Conservation (phyloP, 2,797 vertebrate genomes). For the Hypotaenidia okinawae region DNA sequence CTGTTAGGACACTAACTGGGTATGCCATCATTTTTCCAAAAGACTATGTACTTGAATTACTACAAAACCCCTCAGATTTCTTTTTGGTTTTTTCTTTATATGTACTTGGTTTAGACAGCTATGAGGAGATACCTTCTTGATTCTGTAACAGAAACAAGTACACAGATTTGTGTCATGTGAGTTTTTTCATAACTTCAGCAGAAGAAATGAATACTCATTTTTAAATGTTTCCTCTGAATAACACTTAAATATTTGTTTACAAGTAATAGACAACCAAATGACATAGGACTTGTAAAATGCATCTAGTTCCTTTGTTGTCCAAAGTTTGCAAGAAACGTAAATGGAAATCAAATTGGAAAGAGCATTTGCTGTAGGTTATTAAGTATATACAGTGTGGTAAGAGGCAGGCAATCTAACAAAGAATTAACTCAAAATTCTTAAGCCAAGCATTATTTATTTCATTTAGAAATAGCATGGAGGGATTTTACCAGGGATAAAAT, state of each 20-base stretch:
- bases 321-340: background rate
- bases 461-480: background rate
- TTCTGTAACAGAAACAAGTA: background rate
- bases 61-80: background rate
- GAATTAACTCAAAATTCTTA: background rate
- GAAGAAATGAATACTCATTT: background rate
- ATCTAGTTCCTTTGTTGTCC: background rate
- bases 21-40: background rate
- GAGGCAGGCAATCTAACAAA: background rate
- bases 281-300: background rate
- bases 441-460: background rate
- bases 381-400: background rate
- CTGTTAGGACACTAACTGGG: background rate
- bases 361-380: background rate
- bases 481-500: background rate
- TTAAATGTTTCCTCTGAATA: background rate
- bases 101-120: background rate
- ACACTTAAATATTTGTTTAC: background rate
- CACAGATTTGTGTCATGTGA: background rate
- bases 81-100: background rate
- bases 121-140: background rate
- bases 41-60: background rate
- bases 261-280: background rate
- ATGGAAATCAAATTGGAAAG: background rate
- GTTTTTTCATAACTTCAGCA: background rate